These are phyloP conservation scores for Periophthalmodon schlosseri DNA, from an alignment of 2,113 vertebrate species.

Conservation along the genomic window DNA sequence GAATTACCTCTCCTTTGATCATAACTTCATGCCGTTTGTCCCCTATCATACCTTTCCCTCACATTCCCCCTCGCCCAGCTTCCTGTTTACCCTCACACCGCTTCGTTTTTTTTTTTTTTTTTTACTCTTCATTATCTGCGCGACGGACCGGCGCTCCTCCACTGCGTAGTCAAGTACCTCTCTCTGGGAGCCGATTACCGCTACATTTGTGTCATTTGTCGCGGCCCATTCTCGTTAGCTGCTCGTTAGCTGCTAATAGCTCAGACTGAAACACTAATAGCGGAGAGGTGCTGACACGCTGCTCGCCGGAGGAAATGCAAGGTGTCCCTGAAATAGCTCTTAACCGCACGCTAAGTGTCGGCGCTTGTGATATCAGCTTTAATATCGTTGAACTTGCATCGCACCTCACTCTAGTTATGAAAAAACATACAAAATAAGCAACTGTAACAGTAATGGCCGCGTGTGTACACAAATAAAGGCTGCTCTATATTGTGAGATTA, in stretches of 20 bases:
- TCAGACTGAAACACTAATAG: conserved; percentile 49
- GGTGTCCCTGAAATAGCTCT: conserved; percentile 66
- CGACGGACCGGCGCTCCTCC: neutral
- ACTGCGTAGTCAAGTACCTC: conserved; percentile 32
- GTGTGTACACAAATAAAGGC: neutral
- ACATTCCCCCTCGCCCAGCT: neutral
- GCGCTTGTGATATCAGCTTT: conserved; percentile 22
- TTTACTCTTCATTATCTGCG: neutral
- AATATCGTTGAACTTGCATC: conserved; percentile 28
- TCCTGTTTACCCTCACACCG: neutral
- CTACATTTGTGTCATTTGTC: conserved; percentile 42
- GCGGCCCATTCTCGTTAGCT: conserved; percentile 2
- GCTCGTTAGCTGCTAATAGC: conserved; percentile 57
- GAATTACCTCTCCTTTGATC: neutral
- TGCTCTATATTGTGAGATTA: neutral
- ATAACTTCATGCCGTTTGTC: neutral
- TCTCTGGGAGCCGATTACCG: conserved; percentile 45
- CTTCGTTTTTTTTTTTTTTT: neutral
- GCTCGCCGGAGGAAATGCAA: conserved; percentile 51
- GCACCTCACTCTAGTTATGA: conserved; percentile 10
- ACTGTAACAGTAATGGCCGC: conserved; percentile 28
- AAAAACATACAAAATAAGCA: conserved; percentile 6
- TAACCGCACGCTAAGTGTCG: conserved; percentile 58
- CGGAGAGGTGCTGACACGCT: conserved; percentile 51
- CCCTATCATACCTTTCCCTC: neutral